A percentile compares a stretch with the other conserved stretches of the same genome.
These are phyloP conservation scores for Parazoanthus atlanticus DNA, from an alignment of 92 coral and sea anemone species.

Conservation along the genomic window DNA sequence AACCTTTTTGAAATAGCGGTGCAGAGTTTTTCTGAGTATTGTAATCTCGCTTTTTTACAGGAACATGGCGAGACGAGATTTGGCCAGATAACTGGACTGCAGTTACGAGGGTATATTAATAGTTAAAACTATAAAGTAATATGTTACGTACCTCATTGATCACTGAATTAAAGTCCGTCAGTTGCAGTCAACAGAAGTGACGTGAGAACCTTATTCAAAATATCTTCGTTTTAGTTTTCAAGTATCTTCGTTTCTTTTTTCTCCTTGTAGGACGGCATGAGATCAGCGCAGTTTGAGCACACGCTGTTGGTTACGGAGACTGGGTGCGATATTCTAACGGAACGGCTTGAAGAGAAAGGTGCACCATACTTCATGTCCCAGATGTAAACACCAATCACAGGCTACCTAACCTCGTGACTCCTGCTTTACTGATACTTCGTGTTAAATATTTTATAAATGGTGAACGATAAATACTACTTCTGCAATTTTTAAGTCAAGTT, in stretches of 20 bases:
- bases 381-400: conserved; percentile 28
- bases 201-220: too few relatives aligned
- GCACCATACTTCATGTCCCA: conserved; percentile 85
- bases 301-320: conserved; percentile 92
- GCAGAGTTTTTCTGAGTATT: too few relatives aligned
- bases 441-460: neutral
- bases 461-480: neutral
- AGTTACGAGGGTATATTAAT: conserved; percentile 73
- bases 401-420: neutral
- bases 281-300: conserved; percentile 98
- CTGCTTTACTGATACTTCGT: neutral
- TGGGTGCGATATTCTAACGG: conserved; percentile 93
- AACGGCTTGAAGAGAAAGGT: conserved; percentile 83
- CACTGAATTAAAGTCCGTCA: too few relatives aligned
- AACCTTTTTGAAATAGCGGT: too few relatives aligned
- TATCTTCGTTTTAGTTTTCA: too few relatives aligned
- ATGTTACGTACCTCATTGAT: too few relatives aligned
- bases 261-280: conserved; percentile 78
- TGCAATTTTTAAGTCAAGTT: neutral
- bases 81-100: conserved; percentile 99
- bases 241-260: neutral
- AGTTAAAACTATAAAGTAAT: neutral
- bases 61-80: conserved; percentile 96
- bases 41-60: conserved; percentile 31
- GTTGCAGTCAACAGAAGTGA: too few relatives aligned